Evolutionary conservation across 2,113 vertebrate genomes (phyloP), one percentile per base, ranked within the genome.

Genomic region (Engraulis encrasicolus): DNA sequence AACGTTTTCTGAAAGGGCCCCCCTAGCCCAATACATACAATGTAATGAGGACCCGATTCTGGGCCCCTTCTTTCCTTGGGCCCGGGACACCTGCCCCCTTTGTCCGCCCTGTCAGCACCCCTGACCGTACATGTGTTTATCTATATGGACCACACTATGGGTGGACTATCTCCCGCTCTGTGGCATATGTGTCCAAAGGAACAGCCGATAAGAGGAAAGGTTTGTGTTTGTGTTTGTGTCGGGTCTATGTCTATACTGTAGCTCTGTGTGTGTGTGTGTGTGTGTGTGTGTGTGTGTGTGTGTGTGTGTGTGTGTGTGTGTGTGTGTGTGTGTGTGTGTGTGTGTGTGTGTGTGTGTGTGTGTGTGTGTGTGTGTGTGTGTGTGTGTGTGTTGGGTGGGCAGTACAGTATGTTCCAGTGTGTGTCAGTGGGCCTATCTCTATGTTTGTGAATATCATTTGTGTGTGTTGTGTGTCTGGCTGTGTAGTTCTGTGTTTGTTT

Each of bases 391-490:
- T 45, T n/a, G n/a, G n/a, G n/a, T n/a, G n/a, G n/a, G n/a, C n/a
- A n/a, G n/a, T n/a, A n/a, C n/a, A n/a, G n/a, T n/a, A n/a, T n/a
- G n/a, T n/a, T n/a, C n/a, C n/a, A n/a, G 61, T 31, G 58, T 66
- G 23, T 71, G 27, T 74, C 1, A 15, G 23, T 74, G 66, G 11
- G 50, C 81, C 37, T 66, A 66, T 80, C 17, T 79, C 31, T 83
- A 19, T 78, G 45, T 12, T 31, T 83, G 77, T 52, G 14, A 78
- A 49, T 23, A 74, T 83, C n/a, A 19, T 52, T 48, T 23, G 11
- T 78, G 58, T 82, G 81, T 82, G 36, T 82, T 58, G 50, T 81
- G 37, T 36, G n/a, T 82, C 66, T 86, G 1, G 18, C 50, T 84
- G 2, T 37, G 40, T 79, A 83, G 0, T 7, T 79, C 4, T 9